Evolutionary conservation across 2,888 invertebrate genomes (phyloP), one percentile per base, ranked within the genome.

Genomic region (Prosopocoilus inquinatus): DNA sequence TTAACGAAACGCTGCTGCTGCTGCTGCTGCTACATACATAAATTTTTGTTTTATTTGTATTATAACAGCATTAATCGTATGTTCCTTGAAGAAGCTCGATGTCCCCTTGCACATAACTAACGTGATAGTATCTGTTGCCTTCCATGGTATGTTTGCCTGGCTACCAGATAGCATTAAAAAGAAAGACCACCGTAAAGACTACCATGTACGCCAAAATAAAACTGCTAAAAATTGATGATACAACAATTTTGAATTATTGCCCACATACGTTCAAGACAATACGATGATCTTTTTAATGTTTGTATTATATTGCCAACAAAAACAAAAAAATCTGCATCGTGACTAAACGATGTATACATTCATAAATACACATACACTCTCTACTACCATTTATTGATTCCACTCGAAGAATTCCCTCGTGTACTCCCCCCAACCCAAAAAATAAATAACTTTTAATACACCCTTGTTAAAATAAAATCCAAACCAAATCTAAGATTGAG

Each of bases 61-160:
- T 73, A 73, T 72, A 74, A 72, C 71, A 71, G 69, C 72, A 72
- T 73, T 73, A 72, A 73, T 74, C 70, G 70, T 70, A 61, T 59
- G 68, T 68, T 71, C 70, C 71, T 69, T 70, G 67, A 69, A 66
- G 70, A 53, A 47, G 69, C 70, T 67, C 69, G 71, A 70, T 69
- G 69, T 69, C 73, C 70, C 70, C 67, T 71, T 71, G 73, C 69
- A 72, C 73, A 74, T 74, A 74, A 74, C 74, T 74, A 74, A 74
- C 72, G 59, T 62, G 74, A 74, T 74, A 73, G 66, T 67, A 74
- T 74, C 74, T 66, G 62, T 62, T 41, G 47, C 53, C 53, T 53
- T 53, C 53, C 53, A 47, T 32, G 46, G 53, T 41, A 53, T 47
- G 47, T 38, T 39, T 53, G 53, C 47, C 46, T 47, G 20, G 47